Percentiles rank a stretch among this genome's conserved stretches.
Evolutionary conservation across 2,797 vertebrate species (phyloP).

Genomic region (Xiphophorus birchmanni): DNA sequence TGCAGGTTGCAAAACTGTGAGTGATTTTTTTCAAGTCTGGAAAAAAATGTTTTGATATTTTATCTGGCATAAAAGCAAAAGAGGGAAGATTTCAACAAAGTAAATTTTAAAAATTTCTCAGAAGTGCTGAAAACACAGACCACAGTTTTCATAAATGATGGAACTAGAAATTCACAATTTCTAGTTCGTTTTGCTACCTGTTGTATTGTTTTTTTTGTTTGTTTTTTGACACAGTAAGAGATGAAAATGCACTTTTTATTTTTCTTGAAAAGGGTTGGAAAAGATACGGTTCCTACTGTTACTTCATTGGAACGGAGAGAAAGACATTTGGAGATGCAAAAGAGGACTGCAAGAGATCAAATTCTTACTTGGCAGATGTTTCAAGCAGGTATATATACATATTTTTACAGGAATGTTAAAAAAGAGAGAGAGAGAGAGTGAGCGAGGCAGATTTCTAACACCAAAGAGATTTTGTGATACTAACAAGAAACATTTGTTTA

Average conservation of each 20-base stretch:
- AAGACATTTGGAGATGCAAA: conserved; percentile 86
- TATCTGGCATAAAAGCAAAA: not conserved
- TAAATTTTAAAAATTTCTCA: not conserved
- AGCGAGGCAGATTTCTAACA: not conserved
- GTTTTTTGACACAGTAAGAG: not conserved
- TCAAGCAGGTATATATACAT: conserved; percentile 81
- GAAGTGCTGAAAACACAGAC: not conserved
- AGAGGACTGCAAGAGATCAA: conserved; percentile 77
- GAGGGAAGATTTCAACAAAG: not conserved
- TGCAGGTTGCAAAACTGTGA: conserved; percentile 83
- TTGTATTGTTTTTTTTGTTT: not conserved
- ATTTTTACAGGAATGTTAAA: too few relatives aligned
- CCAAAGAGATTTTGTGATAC: not conserved
- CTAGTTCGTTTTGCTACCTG: not conserved
- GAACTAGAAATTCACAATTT: not conserved
- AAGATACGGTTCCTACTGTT: conserved; percentile 88
- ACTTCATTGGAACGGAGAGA: conserved; percentile 81
- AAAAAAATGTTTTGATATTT: not conserved
- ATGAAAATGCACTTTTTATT: not conserved
- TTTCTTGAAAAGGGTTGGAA: conserved; percentile 86
- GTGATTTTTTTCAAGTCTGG: conserved; percentile 39
- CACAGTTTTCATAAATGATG: not conserved
- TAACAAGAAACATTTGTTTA: not conserved
- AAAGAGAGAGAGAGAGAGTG: too few relatives aligned
- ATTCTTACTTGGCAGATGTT: conserved; percentile 85